Conservation (phyloP, 2,113 vertebrate genomes). For the Pyxicephalus adspersus region DNA sequence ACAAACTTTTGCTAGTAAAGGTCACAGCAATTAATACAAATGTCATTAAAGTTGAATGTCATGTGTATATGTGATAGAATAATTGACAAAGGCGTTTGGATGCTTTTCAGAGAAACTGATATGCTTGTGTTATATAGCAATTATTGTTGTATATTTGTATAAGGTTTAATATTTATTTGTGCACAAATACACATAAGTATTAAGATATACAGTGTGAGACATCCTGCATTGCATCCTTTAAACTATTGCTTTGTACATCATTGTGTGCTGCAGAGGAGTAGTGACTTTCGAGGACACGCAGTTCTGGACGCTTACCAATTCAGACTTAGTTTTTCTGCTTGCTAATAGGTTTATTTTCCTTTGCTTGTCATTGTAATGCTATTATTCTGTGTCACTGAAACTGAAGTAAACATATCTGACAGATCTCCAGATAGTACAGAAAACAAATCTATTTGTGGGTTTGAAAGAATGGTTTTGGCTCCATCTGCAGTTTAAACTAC, state of each 20-base stretch:
- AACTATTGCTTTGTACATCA: too few relatives aligned
- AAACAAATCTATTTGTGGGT: not conserved
- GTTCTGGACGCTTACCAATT: not conserved
- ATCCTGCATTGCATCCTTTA: not conserved
- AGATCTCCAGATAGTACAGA: conserved; percentile 13
- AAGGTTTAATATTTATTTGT: not conserved
- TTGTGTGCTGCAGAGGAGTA: not conserved
- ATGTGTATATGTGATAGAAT: too few relatives aligned
- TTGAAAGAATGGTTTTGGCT: conserved; percentile 69
- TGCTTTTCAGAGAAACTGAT: too few relatives aligned
- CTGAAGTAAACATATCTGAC: not conserved
- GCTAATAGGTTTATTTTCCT: conserved; percentile 33
- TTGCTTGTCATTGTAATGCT: conserved; percentile 31
- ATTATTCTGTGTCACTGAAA: not conserved
- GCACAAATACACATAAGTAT: not conserved
- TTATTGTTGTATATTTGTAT: too few relatives aligned
- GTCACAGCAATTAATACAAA: too few relatives aligned
- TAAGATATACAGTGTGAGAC: not conserved
- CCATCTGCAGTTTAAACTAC: conserved; percentile 76
- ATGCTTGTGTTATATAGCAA: too few relatives aligned
- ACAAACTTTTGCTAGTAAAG: too few relatives aligned
- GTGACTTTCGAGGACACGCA: not conserved
- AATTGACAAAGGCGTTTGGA: too few relatives aligned
- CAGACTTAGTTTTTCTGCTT: not conserved
- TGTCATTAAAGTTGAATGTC: too few relatives aligned